Evolutionary conservation across 2,797 vertebrate species (phyloP).

Genomic region (Chromis chromis): DNA sequence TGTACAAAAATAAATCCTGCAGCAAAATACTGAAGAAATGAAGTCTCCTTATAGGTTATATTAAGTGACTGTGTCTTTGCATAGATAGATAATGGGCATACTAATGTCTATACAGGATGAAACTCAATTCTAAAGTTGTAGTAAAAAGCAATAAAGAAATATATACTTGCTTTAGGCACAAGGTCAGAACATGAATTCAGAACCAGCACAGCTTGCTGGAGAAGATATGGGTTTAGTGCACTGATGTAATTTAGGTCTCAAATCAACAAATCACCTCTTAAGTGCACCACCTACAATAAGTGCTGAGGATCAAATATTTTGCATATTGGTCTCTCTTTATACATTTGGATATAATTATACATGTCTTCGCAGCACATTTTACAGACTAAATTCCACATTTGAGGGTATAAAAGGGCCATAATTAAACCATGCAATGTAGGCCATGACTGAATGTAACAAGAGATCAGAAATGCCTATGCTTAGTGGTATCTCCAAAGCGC

Average conservation of each 20-base stretch:
- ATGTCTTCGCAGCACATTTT: conserved; percentile 32
- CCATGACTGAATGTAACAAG: conserved; percentile 57
- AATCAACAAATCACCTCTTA: conserved; percentile 11
- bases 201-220: not conserved
- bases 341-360: conserved; percentile 37
- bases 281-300: conserved; percentile 13
- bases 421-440: conserved; percentile 63
- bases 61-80: not conserved
- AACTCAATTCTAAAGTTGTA: not conserved
- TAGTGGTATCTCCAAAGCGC: conserved; percentile 53
- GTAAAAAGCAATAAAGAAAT: not conserved
- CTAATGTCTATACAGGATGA: not conserved
- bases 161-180: not conserved
- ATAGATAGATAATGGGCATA: not conserved
- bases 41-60: not conserved
- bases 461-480: conserved; percentile 54
- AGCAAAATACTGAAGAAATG: not conserved
- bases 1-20: not conserved
- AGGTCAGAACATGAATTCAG: not conserved
- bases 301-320: conserved; percentile 21
- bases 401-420: conserved; percentile 43
- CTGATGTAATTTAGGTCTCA: too few species aligned
- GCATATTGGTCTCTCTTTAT: conserved; percentile 18
- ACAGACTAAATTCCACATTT: conserved; percentile 48
- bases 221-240: too few species aligned